Evolutionary conservation across 2,888 invertebrate genomes (phyloP).

Genomic region (Cryptocephalus moraei): DNA sequence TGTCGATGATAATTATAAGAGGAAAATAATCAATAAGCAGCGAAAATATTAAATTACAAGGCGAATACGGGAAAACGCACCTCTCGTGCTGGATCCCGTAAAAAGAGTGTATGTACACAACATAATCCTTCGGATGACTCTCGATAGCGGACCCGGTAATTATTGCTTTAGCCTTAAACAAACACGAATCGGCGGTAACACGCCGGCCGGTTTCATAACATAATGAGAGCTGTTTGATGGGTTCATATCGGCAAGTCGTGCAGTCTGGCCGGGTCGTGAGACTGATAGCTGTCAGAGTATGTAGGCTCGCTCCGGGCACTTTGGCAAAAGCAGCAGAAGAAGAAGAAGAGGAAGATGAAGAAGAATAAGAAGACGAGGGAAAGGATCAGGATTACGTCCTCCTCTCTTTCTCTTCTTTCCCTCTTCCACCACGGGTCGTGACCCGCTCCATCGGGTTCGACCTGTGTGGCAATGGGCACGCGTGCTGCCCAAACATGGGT

Average conservation of each 20-base stretch:
- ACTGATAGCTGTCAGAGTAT: slow-evolving; percentile 33
- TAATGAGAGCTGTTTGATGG: slow-evolving; percentile 21
- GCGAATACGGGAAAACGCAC: slow-evolving; percentile 8
- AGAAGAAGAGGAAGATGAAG: slow-evolving; percentile 9
- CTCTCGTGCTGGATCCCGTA: slow-evolving; percentile 11
- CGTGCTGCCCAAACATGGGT: slow-evolving; percentile 13
- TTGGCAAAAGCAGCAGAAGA: slow-evolving; percentile 7
- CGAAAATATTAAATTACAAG: slow-evolving; percentile 16
- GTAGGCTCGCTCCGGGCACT: slow-evolving; percentile 13
- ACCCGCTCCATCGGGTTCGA: slow-evolving; percentile 13
- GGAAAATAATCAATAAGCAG: slow-evolving; percentile 17
- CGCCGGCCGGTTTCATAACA: slow-evolving; percentile 22
- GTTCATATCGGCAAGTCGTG: slow-evolving; percentile 21
- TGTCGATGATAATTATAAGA: slow-evolving; percentile 12
- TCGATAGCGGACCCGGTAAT: slow-evolving; percentile 21
- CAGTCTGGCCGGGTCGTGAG: slow-evolving; percentile 27
- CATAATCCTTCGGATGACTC: slow-evolving; percentile 10
- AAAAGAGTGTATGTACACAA: slow-evolving; percentile 7
- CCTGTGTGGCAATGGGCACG: slow-evolving; percentile 21
- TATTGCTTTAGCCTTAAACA: slow-evolving; percentile 29
- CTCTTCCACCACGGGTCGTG: slow-evolving; percentile 18
- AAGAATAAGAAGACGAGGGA: slow-evolving; percentile 10
- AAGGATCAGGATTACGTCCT: slow-evolving; percentile 9
- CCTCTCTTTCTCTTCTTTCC: no score
- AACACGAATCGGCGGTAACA: slow-evolving; percentile 29